Evolutionary conservation across 2,888 invertebrate species (phyloP).

Genomic region (Oxyteleia sp.): DNA sequence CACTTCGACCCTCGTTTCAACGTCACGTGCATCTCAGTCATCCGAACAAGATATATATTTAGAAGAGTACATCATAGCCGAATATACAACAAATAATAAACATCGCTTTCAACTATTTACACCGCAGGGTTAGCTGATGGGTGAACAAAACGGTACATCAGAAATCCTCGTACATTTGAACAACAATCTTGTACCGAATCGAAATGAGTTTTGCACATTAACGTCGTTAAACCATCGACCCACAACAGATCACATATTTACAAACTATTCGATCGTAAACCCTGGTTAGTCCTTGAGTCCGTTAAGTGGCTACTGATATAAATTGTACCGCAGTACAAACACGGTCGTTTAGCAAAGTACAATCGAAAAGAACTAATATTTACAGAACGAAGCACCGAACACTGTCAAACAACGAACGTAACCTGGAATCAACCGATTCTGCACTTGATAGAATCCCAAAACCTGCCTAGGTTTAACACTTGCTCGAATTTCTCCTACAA

Average conservation of each 20-base stretch:
- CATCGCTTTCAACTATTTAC: constrained; percentile 53
- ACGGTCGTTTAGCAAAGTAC: constrained; percentile 26
- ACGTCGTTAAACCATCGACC: constrained; percentile 55
- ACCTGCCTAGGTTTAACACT: no score
- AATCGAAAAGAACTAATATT: no score
- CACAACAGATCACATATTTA: constrained; percentile 77
- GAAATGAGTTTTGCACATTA: constrained; percentile 43
- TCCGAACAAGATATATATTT: constrained; percentile 46
- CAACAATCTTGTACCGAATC: constrained; percentile 45
- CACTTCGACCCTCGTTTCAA: constrained; percentile 29
- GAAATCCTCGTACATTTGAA: constrained; percentile 62
- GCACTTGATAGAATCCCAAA: no score
- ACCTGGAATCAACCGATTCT: no score
- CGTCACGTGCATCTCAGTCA: constrained; percentile 23
- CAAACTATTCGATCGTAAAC: constrained; percentile 84
- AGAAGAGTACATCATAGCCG: constrained; percentile 49
- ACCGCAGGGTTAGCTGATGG: constrained; percentile 21
- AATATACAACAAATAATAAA: constrained; percentile 54
- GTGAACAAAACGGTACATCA: constrained; percentile 45
- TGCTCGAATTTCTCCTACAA: no score
- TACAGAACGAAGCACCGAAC: no score
- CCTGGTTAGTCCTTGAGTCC: constrained; percentile 87
- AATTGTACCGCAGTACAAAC: constrained; percentile 60
- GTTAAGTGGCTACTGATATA: constrained; percentile 69
- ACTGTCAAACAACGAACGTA: no score